A percentile compares a stretch with the other conserved stretches of the same genome.
Evolutionary conservation across 1,140 invertebrate species (phyloP).

Genomic region (Bombus sibiricus): DNA sequence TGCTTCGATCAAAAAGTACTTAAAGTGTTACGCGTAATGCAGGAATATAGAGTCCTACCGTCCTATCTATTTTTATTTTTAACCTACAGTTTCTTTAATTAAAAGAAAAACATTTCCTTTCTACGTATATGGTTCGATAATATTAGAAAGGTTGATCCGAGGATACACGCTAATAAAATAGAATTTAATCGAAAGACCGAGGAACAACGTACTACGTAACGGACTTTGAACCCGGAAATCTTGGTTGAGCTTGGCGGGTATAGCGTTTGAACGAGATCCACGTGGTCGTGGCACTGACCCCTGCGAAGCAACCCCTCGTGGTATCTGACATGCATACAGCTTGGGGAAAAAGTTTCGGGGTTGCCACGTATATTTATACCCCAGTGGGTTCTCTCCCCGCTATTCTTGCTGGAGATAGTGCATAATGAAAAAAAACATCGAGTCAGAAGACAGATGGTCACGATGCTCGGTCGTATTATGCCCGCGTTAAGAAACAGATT

Average conservation of each 20-base stretch:
- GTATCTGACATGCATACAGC: slow-evolving; percentile 51
- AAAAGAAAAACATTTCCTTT: background rate
- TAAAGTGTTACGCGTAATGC: background rate
- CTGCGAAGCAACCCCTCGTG: slow-evolving; percentile 50
- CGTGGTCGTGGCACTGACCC: slow-evolving; percentile 67
- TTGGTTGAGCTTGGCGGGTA: slow-evolving; percentile 31
- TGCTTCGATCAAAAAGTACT: background rate
- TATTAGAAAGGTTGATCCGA: background rate
- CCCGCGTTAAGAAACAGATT: slow-evolving; percentile 48
- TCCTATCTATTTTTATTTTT: background rate
- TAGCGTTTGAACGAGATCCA: slow-evolving; percentile 39
- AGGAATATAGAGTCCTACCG: background rate
- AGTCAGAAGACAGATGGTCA: slow-evolving; percentile 62
- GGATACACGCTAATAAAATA: background rate
- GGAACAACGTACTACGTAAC: background rate
- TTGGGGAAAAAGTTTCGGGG: slow-evolving; percentile 60
- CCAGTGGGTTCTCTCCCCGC: slow-evolving; percentile 37
- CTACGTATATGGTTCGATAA: background rate
- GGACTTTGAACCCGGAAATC: slow-evolving; percentile 47
- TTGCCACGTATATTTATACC: slow-evolving; percentile 50
- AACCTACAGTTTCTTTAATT: background rate
- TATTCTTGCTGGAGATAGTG: slow-evolving; percentile 56
- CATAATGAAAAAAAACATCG: slow-evolving; percentile 47
- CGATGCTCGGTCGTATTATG: slow-evolving; percentile 20
- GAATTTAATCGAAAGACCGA: background rate